phyloP scores from a whole-genome alignment of 1,140 invertebrate genomes.

The Sweltsa coloradensis region DNA sequence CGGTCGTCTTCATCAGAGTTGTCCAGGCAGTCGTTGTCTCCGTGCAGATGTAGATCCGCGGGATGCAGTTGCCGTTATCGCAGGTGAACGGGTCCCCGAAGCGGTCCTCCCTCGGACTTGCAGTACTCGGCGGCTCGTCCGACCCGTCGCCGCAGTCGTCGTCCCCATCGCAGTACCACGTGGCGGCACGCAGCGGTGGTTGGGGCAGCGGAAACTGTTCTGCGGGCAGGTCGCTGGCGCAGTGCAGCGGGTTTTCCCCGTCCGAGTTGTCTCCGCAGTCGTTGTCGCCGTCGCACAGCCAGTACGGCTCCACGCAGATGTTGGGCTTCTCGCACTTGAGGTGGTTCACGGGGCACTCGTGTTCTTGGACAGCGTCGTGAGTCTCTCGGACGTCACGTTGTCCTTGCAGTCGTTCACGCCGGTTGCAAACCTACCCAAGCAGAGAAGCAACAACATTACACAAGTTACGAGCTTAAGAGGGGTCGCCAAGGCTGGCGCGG shows the following conservation, averaged over 20 bases:
- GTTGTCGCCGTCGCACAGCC: constrained; percentile 87
- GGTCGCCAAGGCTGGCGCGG: too few relatives aligned
- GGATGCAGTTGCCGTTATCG: constrained; percentile 94
- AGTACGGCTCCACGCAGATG: constrained; percentile 90
- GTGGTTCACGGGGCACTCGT: constrained; percentile 74
- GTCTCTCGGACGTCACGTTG: constrained; percentile 85
- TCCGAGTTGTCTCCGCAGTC: constrained; percentile 95
- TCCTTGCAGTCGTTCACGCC: constrained; percentile 92
- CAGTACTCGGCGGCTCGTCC: constrained; percentile 88
- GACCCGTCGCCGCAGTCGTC: constrained; percentile 81
- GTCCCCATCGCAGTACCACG: constrained; percentile 86
- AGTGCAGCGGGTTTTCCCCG: constrained; percentile 82
- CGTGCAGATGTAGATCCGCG: constrained; percentile 93
- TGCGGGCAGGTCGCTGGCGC: constrained; percentile 82
- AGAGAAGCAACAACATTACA: constrained; percentile 3
- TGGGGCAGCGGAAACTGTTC: constrained; percentile 80
- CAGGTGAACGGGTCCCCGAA: constrained; percentile 93
- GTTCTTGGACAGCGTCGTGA: constrained; percentile 74
- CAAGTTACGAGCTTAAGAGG: too few relatives aligned
- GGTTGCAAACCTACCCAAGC: constrained; percentile 61
- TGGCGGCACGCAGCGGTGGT: constrained; percentile 77
- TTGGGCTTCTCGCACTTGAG: constrained; percentile 87
- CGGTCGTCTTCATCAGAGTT: constrained; percentile 82
- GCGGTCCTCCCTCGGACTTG: constrained; percentile 82
- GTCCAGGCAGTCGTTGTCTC: constrained; percentile 89